phyloP scores from a whole-genome alignment of 2,113 vertebrate genomes.

The Turnix velox region DNA sequence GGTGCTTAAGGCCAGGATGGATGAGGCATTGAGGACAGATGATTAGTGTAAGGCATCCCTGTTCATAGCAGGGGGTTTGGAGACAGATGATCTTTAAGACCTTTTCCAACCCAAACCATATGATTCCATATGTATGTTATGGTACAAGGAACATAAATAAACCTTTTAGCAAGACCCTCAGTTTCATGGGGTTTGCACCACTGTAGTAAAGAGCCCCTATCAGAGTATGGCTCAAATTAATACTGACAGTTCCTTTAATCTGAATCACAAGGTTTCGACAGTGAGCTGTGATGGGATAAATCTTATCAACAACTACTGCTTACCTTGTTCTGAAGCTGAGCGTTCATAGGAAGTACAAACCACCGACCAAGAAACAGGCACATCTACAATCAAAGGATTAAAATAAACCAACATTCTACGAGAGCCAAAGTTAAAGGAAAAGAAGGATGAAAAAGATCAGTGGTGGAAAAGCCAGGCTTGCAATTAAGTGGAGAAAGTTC shows the following conservation, averaged over 20 bases:
- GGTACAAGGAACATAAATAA: not conserved
- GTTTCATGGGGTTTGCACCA: not conserved
- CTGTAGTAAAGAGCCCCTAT: not conserved
- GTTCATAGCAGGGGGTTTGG: no score
- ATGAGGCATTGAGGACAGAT: no score
- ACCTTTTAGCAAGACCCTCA: not conserved
- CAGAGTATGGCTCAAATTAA: not conserved
- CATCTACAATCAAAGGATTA: not conserved
- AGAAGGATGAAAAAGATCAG: conserved; percentile 11
- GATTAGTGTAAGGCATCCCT: no score
- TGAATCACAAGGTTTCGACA: not conserved
- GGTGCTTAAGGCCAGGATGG: no score
- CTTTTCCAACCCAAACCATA: no score
- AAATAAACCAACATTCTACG: not conserved
- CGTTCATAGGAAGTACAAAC: not conserved
- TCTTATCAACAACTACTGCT: not conserved
- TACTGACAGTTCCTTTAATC: not conserved
- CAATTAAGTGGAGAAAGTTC: conserved; percentile 57
- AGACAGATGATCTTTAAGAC: no score
- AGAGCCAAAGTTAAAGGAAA: not conserved
- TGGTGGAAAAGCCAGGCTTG: conserved; percentile 12
- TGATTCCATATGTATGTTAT: rapidly evolving
- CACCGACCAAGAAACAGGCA: not conserved
- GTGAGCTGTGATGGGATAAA: not conserved
- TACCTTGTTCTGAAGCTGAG: not conserved